phyloP scores from a whole-genome alignment of 2,797 vertebrate species.

The Pogonophryne albipinna region DNA sequence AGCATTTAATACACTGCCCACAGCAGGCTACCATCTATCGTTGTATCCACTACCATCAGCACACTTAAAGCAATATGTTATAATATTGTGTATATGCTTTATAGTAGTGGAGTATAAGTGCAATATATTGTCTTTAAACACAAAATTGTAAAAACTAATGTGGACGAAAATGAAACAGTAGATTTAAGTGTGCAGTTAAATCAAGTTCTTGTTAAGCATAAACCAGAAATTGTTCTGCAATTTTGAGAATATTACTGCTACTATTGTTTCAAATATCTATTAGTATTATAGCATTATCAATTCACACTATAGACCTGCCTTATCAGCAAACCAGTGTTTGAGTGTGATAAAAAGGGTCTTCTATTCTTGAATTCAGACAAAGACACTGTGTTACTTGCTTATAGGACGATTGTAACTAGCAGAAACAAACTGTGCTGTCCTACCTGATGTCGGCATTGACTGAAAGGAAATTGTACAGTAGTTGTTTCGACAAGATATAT shows the following conservation, averaged over 20 bases:
- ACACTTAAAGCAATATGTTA: constrained; percentile 3
- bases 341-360: not conserved
- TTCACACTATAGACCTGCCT: not conserved
- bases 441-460: constrained; percentile 5
- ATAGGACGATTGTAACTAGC: not conserved
- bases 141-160: not conserved
- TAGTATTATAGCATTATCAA: not conserved
- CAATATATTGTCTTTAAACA: not conserved
- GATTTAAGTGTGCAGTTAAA: too few relatives aligned
- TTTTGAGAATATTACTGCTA: not conserved
- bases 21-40: constrained; percentile 3
- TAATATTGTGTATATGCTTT: not conserved
- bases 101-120: not conserved
- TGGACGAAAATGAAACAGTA: not conserved
- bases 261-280: not conserved
- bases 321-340: not conserved
- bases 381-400: not conserved
- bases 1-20: constrained; percentile 56
- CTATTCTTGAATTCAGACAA: not conserved
- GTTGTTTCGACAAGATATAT: constrained; percentile 3
- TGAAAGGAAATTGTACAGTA: constrained; percentile 8
- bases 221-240: not conserved
- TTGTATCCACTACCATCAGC: constrained; percentile 17
- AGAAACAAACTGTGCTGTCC: not conserved
- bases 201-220: not conserved